Evolutionary conservation across 2,113 vertebrate species (phyloP).

Genomic region (Henicopernis longicauda): DNA sequence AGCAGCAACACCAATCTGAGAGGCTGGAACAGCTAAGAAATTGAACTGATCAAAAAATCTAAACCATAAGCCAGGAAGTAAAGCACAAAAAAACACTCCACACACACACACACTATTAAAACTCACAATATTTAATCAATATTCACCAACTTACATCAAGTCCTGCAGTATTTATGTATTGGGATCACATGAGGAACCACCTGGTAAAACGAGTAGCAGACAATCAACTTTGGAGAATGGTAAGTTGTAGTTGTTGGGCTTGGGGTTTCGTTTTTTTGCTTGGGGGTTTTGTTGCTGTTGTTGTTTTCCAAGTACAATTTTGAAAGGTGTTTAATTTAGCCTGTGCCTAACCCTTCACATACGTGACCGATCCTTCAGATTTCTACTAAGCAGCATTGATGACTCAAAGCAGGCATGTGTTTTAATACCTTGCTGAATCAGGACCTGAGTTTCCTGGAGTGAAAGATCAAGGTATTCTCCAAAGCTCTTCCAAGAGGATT

Average conservation of each 20-base stretch:
- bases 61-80: neutral
- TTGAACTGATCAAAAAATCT: neutral
- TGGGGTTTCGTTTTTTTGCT: neutral
- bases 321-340: neutral
- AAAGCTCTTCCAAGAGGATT: neutral
- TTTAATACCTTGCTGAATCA: neutral
- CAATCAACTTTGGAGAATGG: neutral
- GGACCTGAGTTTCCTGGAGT: neutral
- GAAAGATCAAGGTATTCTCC: neutral
- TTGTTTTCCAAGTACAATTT: neutral
- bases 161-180: neutral
- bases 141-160: neutral
- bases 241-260: neutral
- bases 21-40: neutral
- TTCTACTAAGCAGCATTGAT: neutral
- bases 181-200: neutral
- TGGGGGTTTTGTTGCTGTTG: neutral
- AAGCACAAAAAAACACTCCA: neutral
- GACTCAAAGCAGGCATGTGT: neutral
- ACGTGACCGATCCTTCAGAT: neutral
- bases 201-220: neutral
- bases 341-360: neutral
- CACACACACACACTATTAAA: neutral
- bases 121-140: neutral
- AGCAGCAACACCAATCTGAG: neutral